Conservation (phyloP, 1,140 invertebrate genomes). For the Dendrolimus punctatus region DNA sequence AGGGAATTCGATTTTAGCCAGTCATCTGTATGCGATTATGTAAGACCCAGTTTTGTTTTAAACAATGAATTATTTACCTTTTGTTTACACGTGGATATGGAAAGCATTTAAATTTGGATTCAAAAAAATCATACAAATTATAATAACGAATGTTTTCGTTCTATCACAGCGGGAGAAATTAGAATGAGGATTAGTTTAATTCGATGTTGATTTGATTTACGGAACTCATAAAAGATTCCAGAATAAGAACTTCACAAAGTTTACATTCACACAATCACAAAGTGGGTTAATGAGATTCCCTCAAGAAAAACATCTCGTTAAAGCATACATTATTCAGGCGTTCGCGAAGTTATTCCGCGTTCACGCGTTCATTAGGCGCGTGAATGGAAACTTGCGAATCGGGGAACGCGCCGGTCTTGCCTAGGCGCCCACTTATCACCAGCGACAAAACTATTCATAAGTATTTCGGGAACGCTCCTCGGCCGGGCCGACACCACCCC, state of each 20-base stretch:
- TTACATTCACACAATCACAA: constrained; percentile 68
- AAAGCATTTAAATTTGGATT: constrained; percentile 7
- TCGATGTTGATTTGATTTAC: constrained; percentile 38
- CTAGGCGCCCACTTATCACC: constrained; percentile 57
- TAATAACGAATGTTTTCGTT: not conserved
- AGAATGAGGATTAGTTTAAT: constrained; percentile 9
- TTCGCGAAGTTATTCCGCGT: constrained; percentile 64
- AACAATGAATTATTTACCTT: not conserved
- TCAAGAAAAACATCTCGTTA: constrained; percentile 71
- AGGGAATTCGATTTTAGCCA: constrained; percentile 64
- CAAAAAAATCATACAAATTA: constrained; percentile 12
- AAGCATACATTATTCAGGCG: constrained; percentile 69
- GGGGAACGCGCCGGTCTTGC: constrained; percentile 23
- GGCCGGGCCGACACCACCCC: constrained; percentile 11
- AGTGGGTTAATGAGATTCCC: constrained; percentile 69
- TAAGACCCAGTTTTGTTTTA: constrained; percentile 25
- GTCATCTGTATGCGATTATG: constrained; percentile 53
- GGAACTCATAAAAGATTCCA: constrained; percentile 36
- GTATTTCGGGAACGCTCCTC: constrained; percentile 43
- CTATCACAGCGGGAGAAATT: not conserved
- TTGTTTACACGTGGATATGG: not conserved
- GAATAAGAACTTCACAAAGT: constrained; percentile 60
- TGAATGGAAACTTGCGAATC: constrained; percentile 56
- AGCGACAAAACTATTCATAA: constrained; percentile 58
- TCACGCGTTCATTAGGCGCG: constrained; percentile 66